phyloP scores from a whole-genome alignment of 2,797 vertebrate species.

The Etheostoma nigrum region DNA sequence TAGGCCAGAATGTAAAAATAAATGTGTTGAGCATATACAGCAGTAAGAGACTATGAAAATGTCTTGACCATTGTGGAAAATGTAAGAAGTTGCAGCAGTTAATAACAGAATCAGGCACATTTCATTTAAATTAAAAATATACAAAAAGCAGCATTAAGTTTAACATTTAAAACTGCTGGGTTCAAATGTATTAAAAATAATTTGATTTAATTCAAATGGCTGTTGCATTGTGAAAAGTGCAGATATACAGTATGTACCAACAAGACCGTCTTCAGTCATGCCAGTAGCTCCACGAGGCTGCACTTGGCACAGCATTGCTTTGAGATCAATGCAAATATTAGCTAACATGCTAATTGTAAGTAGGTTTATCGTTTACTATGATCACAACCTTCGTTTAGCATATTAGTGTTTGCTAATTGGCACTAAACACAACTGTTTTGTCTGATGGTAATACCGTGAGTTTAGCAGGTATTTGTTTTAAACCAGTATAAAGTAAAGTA shows the following conservation, averaged over 20 bases:
- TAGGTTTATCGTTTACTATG: neutral
- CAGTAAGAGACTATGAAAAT: neutral
- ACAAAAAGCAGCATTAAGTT: no score
- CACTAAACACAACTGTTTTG: neutral
- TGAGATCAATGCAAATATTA: neutral
- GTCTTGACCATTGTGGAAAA: no score
- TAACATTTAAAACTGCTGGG: no score
- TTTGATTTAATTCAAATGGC: neutral
- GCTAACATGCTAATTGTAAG: neutral
- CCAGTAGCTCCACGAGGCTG: neutral
- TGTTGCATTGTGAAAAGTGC: neutral
- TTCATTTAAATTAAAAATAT: no score
- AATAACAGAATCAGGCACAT: neutral
- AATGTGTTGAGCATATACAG: neutral
- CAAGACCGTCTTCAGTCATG: neutral
- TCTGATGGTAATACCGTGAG: neutral
- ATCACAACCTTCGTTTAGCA: neutral
- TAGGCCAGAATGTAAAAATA: neutral
- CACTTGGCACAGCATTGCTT: no score
- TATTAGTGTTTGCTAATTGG: neutral
- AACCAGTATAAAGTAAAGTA: no score
- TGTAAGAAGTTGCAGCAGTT: no score
- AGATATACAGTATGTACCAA: neutral
- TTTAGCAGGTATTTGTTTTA: neutral
- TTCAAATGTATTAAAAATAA: neutral